Evolutionary conservation across 2,888 invertebrate species (phyloP), one percentile per base, ranked within the genome.

Genomic region (Orthosia gracilis): DNA sequence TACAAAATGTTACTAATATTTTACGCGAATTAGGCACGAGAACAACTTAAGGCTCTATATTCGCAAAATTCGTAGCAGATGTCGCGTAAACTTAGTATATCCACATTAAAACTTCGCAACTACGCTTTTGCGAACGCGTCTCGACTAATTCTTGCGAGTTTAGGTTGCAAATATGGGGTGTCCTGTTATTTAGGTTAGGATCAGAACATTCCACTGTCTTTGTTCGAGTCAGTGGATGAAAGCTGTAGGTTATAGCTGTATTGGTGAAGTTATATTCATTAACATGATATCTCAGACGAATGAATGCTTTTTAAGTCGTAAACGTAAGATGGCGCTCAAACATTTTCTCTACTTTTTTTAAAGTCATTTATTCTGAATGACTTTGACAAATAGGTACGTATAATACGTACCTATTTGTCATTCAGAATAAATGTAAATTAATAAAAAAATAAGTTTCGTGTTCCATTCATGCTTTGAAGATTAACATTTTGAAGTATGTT

Each of bases 291-390:
- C 21, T 67, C 52, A 63, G 63, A 74, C 78, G 73, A 83, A 86
- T 79, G 73, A 76, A 76, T 71, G 75, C 59, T 71, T 71, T 83
- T 58, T 76, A 65, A 74, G 47, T 71, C 69, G 68, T 72, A 77
- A 82, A 73, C 71, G 65, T 75, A 85, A 78, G 72, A 73, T 72
- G 72, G 73, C 76, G 50, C 62, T 70, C 69, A 80, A 82, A 71
- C 67, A 80, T 78, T 71, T 75, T 54, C 50, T 80, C 63, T 70
- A 62, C 76, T 84, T 81, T 72, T n/a, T 75, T 69, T 72, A 68
- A 85, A 78, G 78, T 78, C 71, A 84, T 85, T 82, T 78, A 82
- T 85, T 82, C 74, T 62, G 66, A 82, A 82, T 75, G 70, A 62
- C 59, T 76, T 85, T 31, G 4, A 31, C 5, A 7, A 31, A 31